phyloP scores from a whole-genome alignment of 2,888 invertebrate species.

The Loripinus fragilis region DNA sequence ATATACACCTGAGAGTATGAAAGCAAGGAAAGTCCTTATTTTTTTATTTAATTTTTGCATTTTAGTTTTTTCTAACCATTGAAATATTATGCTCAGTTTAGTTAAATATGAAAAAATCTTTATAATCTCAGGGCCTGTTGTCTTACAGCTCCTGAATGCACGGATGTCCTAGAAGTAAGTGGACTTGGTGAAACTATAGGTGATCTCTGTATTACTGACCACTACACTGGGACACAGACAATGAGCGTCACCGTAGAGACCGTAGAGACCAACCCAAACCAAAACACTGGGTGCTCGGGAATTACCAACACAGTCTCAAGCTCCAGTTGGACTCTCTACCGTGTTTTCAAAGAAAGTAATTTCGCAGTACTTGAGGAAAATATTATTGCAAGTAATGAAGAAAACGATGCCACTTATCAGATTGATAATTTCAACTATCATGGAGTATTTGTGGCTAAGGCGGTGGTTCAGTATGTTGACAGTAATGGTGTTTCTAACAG shows the following conservation, averaged over 20 bases:
- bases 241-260: background rate
- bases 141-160: background rate
- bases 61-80: too few relatives aligned
- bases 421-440: background rate
- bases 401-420: background rate
- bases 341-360: background rate
- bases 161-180: background rate
- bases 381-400: background rate
- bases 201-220: background rate
- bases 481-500: background rate
- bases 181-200: background rate
- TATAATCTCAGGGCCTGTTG: too few relatives aligned
- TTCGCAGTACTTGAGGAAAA: background rate
- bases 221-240: background rate
- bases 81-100: too few relatives aligned
- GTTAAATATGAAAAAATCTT: too few relatives aligned
- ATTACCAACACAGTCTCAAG: background rate
- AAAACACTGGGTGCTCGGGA: background rate
- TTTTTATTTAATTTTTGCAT: too few relatives aligned
- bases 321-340: background rate
- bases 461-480: background rate
- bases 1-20: too few relatives aligned
- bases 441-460: background rate
- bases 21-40: too few relatives aligned
- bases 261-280: background rate